These are phyloP conservation scores for Heliconius erato DNA, from an alignment of 2,888 invertebrate species.

Conservation along the genomic window DNA sequence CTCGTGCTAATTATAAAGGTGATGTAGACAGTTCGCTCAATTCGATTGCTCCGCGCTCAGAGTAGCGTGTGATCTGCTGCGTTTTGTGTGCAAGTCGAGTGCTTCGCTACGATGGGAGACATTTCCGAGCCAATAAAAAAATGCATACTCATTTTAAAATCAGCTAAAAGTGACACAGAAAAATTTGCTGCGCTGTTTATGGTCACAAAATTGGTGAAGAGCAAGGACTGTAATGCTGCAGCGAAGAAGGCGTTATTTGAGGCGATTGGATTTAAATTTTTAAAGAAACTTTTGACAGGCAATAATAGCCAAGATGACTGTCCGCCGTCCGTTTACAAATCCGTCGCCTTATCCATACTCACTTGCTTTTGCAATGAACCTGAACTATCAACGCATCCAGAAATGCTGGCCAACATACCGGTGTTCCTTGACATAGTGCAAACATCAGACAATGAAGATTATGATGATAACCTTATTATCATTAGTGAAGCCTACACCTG, in stretches of 20 bases:
- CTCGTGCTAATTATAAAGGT: constrained; percentile 83
- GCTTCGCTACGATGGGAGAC: constrained; percentile 82
- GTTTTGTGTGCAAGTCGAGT: constrained; percentile 75
- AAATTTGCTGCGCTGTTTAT: constrained; percentile 96
- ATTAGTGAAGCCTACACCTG: constrained; percentile 95
- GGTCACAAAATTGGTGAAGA: constrained; percentile 95
- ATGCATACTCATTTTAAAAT: constrained; percentile 92
- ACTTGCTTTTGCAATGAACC: constrained; percentile 94
- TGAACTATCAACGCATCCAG: constrained; percentile 92
- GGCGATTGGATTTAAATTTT: constrained; percentile 94
- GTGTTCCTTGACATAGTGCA: constrained; percentile 94
- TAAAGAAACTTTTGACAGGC: constrained; percentile 92
- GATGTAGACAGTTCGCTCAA: constrained; percentile 81
- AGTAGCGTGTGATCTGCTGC: constrained; percentile 81
- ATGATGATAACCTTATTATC: constrained; percentile 94
- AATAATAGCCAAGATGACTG: constrained; percentile 94
- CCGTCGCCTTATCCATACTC: constrained; percentile 94
- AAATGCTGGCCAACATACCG: constrained; percentile 93
- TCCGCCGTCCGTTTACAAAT: constrained; percentile 95
- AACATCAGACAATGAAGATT: constrained; percentile 93
- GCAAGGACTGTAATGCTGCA: constrained; percentile 91
- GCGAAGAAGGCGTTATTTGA: constrained; percentile 94
- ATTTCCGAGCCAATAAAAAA: constrained; percentile 94
- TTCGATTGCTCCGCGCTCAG: constrained; percentile 74
- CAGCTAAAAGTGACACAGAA: constrained; percentile 94